Evolutionary conservation across 53 echinoderm and acorn worm species (phyloP).

Genomic region (Astropecten irregularis): DNA sequence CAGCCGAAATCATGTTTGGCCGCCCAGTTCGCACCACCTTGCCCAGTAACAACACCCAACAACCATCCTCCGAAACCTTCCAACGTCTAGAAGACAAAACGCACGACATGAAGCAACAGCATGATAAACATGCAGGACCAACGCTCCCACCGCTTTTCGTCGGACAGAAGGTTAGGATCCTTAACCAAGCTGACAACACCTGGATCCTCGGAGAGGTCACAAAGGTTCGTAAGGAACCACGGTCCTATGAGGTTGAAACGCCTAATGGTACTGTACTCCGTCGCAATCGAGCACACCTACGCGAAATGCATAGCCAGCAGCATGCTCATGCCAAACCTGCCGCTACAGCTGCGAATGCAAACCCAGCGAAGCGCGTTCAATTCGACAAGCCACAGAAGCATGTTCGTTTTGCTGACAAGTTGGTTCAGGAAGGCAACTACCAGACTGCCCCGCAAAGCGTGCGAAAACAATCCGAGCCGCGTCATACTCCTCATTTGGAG

Average conservation of each 20-base stretch:
- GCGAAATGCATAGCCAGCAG: too few relatives aligned
- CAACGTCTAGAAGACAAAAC: slow-evolving; percentile 29
- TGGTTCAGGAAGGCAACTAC: too few relatives aligned
- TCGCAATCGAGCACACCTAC: slow-evolving; percentile 40
- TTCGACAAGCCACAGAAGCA: too few relatives aligned
- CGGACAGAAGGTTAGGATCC: slow-evolving; percentile 60
- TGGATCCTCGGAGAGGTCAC: slow-evolving; percentile 1
- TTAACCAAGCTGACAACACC: slow-evolving; percentile 18
- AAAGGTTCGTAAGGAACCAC: slow-evolving; percentile 21
- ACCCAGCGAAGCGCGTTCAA: too few relatives aligned
- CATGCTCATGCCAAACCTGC: too few relatives aligned
- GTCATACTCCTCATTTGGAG: too few relatives aligned
- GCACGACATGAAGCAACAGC: slow-evolving; percentile 31
- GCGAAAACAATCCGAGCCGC: too few relatives aligned
- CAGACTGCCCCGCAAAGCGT: too few relatives aligned
- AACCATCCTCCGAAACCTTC: neutral
- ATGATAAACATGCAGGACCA: slow-evolving; percentile 49
- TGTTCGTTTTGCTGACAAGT: too few relatives aligned
- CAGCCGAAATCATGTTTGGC: slow-evolving; percentile 64
- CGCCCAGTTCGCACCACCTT: slow-evolving; percentile 61
- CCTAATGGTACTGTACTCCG: slow-evolving; percentile 21
- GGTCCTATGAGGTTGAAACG: slow-evolving; percentile 45
- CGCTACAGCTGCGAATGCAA: too few relatives aligned
- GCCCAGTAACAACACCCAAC: slow-evolving; percentile 46
- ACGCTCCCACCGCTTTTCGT: slow-evolving; percentile 46